Base-by-base conservation (phyloP, 2,888 invertebrate species). In the Ophion ventricosus region DNA sequence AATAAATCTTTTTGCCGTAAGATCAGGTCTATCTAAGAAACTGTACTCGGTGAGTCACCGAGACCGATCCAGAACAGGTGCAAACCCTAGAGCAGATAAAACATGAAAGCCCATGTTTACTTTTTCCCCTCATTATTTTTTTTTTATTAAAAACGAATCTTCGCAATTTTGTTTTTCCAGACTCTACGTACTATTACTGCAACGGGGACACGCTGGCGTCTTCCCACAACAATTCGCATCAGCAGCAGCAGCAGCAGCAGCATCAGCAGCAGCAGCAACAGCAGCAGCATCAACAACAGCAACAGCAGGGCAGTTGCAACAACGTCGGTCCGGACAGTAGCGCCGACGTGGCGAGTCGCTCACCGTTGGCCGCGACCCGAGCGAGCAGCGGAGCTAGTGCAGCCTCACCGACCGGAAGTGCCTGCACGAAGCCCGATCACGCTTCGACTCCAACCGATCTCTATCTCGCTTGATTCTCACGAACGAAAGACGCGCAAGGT, bases 371-470 rank as follows among this genome's bases (percentile, higher is more conserved):
- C 84, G 96, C 96, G 29, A 96, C 96, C 57, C 93, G 96, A 87
- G 96, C 96, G 40, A 96, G 96, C 91, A 96, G 96, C 35, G 94
- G 96, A 80, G 96, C 96, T 8, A 95, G 96, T 82, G 96, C 96
- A 43, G 96, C 96, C 64, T 96, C 96, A 61, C 96, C 96, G 59
- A 96, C 96, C 86, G 96, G 96, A 87, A 96, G 96, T 92, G 96
- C 96, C 83, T 96, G 96, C 92, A 94, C 95, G 85, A 96, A 96
- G 92, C 94, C 95, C 84, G 96, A 96, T 90, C 92, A 92, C 87
- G 88, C 89, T 61, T 90, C 92, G 85, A 92, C 93, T 72, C 89
- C 93, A 87, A 93, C 93, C 85, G 92, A 93, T 85, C 90, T 93
- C 49, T 93, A 93, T 88, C 90, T 93, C 86, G 92, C 91, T 87